Conservation (phyloP, 2,113 vertebrate species). For the Nibea albiflora region DNA sequence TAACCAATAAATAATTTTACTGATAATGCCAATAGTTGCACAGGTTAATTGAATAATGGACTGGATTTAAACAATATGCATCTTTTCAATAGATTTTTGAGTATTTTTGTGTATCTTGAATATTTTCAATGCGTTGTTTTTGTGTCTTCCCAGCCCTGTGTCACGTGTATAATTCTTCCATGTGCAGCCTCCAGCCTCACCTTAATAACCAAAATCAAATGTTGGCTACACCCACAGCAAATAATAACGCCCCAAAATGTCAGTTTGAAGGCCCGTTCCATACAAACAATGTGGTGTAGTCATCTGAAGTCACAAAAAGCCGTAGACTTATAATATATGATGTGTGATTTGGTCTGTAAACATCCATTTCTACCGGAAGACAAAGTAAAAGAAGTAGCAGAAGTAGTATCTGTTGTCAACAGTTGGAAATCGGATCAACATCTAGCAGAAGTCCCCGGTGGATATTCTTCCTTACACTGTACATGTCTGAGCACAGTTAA, state of each 20-base stretch:
- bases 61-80: not conserved
- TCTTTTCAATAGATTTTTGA: not conserved
- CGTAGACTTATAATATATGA: not conserved
- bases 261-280: not conserved
- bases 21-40: not conserved
- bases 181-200: not conserved
- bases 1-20: not conserved
- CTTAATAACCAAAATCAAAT: not conserved
- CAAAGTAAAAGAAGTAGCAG: not conserved
- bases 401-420: not conserved
- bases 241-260: not conserved
- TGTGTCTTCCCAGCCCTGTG: not conserved
- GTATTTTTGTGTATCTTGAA: not conserved
- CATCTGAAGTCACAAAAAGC: not conserved
- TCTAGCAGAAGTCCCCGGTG: not conserved
- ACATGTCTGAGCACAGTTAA: constrained; percentile 11
- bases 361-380: too few species aligned
- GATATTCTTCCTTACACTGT: constrained; percentile 29
- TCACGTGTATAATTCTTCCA: not conserved
- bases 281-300: not conserved
- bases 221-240: not conserved
- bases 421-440: not conserved
- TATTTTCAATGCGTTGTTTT: not conserved
- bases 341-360: too few species aligned
- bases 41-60: not conserved